Evolutionary conservation across 2,888 invertebrate genomes (phyloP), one percentile per base, ranked within the genome.

Genomic region (Agriotes lineatus): DNA sequence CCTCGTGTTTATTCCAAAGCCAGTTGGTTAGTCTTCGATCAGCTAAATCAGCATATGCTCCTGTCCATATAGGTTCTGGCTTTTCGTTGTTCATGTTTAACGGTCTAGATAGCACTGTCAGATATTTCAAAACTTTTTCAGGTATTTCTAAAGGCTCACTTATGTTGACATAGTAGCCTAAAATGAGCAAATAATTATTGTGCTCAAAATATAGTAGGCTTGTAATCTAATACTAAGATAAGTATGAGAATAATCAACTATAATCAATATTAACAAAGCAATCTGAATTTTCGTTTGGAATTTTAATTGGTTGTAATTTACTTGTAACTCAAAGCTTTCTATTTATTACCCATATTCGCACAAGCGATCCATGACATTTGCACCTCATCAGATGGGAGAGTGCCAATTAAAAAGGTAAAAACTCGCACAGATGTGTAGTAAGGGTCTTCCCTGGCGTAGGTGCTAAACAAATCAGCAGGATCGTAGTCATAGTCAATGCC

Each of bases 311-410:
- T n/a, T n/a, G n/a, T n/a, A n/a, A n/a, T n/a, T n/a, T n/a, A n/a
- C n/a, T n/a, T n/a, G n/a, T n/a, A n/a, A n/a, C n/a, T n/a, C n/a
- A n/a, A n/a, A n/a, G n/a, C n/a, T n/a, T n/a, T n/a, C n/a, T n/a
- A n/a, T 6, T 35, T n/a, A 16, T 79, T 83, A 88, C 92, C 92
- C 85, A 95, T 92, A 85, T 99, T 99, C 18, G 93, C 92, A 84
- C 99, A 99, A 62, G 99, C 99, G 93, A 99, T 98, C 94, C 95
- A 96, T 81, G 95, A 93, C 80, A 97, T 93, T 82, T 96, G 94
- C 74, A 92, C 88, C 56, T 94, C 93, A 84, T 98, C 98, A 33
- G 94, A 91, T 74, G 92, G 90, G 58, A 79, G 79, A 0, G 78
- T 79, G 12, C 98, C 98, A 84, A 99, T 96, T 81, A 99, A 89